Percentiles rank a stretch among this genome's conserved stretches.
phyloP scores from a whole-genome alignment of 2,797 vertebrate genomes.

The Carapus acus region DNA sequence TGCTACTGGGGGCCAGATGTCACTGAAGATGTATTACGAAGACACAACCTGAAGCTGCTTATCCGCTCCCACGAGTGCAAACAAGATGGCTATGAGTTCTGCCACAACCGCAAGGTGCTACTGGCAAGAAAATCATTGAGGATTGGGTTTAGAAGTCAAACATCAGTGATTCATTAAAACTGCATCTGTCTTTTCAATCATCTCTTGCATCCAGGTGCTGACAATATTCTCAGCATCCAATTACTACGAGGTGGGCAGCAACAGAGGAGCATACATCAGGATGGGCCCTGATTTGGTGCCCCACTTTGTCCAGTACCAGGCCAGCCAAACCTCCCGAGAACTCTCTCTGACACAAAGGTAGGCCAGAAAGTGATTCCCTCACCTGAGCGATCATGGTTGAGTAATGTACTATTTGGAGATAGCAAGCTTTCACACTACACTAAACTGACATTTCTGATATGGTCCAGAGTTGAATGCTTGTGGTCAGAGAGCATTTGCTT shows the following conservation, averaged over 20 bases:
- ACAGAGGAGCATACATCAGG: constrained; percentile 90
- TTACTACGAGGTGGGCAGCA: constrained; percentile 92
- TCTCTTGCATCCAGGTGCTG: constrained; percentile 62
- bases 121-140: neutral
- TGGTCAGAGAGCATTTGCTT: too few relatives aligned
- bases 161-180: neutral
- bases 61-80: constrained; percentile 96
- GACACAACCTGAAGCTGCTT: constrained; percentile 80
- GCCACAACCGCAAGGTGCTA: constrained; percentile 80
- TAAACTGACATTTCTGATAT: too few relatives aligned
- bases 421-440: too few relatives aligned
- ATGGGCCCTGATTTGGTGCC: constrained; percentile 83
- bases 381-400: too few relatives aligned
- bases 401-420: too few relatives aligned
- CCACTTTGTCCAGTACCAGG: constrained; percentile 87
- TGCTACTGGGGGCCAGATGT: constrained; percentile 93
- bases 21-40: constrained; percentile 76
- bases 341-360: constrained; percentile 89
- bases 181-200: too few relatives aligned
- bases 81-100: constrained; percentile 91
- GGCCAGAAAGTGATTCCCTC: too few relatives aligned
- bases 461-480: too few relatives aligned
- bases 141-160: neutral
- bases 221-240: constrained; percentile 81
- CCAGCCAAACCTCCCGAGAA: constrained; percentile 74